A percentile compares a stretch with the other conserved stretches of the same genome.
These are phyloP conservation scores for Aphaenogaster floridana DNA, from an alignment of 1,140 invertebrate species.

Conservation along the genomic window DNA sequence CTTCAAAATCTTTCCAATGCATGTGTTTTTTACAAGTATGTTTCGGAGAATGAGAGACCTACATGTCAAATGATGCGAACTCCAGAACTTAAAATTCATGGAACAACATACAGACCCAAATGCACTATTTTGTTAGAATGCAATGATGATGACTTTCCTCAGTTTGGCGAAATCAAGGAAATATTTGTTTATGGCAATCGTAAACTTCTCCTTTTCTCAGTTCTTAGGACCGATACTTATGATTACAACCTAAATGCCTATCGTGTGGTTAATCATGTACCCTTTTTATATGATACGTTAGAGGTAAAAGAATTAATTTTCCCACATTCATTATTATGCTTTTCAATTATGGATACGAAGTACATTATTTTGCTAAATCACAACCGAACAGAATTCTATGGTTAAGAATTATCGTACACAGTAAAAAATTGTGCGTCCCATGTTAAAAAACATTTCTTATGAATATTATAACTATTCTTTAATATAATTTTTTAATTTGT, in stretches of 20 bases:
- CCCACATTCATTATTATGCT: background rate
- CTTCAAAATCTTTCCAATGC: background rate
- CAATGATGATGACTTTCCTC: background rate
- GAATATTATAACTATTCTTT: too few relatives aligned
- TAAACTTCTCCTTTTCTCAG: background rate
- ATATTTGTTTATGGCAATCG: background rate
- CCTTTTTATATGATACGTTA: background rate
- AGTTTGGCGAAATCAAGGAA: background rate
- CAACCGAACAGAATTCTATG: background rate
- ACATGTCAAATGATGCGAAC: background rate
- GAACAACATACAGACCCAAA: background rate
- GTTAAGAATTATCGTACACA: background rate
- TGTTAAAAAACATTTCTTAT: too few relatives aligned
- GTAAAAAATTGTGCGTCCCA: too few relatives aligned
- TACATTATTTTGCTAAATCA: background rate
- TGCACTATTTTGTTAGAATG: background rate
- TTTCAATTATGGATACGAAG: background rate
- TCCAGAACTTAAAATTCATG: background rate
- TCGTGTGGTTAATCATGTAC: background rate
- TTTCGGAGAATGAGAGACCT: background rate
- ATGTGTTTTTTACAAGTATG: background rate
- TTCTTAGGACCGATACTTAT: background rate
- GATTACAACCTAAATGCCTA: background rate
- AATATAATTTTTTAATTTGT: too few relatives aligned
- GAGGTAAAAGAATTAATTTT: background rate